A percentile compares a stretch with the other conserved stretches of the same genome.
phyloP scores from a whole-genome alignment of 2,888 invertebrate genomes.

The Copidosoma aretas region DNA sequence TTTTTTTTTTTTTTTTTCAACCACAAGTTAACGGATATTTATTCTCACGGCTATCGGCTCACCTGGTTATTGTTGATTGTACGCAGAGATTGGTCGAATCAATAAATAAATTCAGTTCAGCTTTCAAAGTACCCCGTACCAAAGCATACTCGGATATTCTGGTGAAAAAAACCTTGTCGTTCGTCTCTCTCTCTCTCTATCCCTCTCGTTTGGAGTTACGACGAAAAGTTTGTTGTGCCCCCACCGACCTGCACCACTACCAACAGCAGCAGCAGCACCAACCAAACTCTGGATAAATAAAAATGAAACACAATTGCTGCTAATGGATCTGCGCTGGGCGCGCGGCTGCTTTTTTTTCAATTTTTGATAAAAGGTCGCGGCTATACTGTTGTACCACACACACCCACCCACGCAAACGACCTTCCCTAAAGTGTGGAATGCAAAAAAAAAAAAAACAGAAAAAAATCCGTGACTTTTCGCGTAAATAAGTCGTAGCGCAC shows the following conservation, averaged over 20 bases:
- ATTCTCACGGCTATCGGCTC: too few species aligned
- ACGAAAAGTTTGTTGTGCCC: conserved; percentile 20
- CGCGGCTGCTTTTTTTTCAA: conserved; percentile 20
- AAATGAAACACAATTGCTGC: background rate
- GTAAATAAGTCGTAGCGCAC: conserved; percentile 33
- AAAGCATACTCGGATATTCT: too few species aligned
- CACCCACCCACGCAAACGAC: too few species aligned
- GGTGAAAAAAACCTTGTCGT: too few species aligned
- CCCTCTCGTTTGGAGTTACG: conserved; percentile 3
- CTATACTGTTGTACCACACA: background rate
- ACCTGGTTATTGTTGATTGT: too few species aligned
- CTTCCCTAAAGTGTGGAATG: background rate
- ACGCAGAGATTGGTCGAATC: too few species aligned
- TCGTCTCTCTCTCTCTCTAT: conserved; percentile 2
- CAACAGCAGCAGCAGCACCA: background rate
- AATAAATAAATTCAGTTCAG: too few species aligned
- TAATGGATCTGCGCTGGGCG: conserved; percentile 14
- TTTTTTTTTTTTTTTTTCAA: too few species aligned
- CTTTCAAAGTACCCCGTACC: too few species aligned
- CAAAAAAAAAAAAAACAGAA: background rate
- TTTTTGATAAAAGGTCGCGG: conserved; percentile 17
- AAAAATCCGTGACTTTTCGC: background rate
- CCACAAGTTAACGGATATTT: too few species aligned
- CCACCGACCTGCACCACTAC: background rate
- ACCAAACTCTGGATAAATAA: conserved; percentile 17